A percentile compares a stretch with the other conserved stretches of the same genome.
These are phyloP conservation scores for Alloscopus bannaensis DNA, from an alignment of 2,888 invertebrate genomes.

Conservation along the genomic window DNA sequence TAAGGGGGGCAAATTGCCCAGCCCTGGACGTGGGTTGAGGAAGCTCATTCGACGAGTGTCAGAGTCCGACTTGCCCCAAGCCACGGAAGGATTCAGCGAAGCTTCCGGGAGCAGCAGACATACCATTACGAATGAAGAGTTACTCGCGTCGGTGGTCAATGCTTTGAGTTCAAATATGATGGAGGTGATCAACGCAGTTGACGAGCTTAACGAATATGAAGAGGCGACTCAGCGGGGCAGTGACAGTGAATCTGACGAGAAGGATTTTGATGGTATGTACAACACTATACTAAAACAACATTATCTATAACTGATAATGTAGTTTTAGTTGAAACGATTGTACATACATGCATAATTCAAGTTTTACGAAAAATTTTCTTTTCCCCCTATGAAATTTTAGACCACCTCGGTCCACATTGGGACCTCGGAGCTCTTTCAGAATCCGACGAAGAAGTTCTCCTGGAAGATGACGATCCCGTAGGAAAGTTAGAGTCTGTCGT, in stretches of 20 bases:
- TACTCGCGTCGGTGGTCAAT: conserved; percentile 86
- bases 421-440: conserved; percentile 53
- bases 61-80: conserved; percentile 86
- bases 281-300: no score
- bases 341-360: no score
- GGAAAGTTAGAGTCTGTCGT: conserved; percentile 64
- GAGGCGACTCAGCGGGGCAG: no score
- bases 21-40: conserved; percentile 56
- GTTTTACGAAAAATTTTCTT: no score
- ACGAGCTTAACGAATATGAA: conserved; percentile 69
- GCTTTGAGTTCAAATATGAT: conserved; percentile 79
- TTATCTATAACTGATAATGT: no score
- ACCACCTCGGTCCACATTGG: conserved; percentile 60
- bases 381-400: no score
- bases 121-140: conserved; percentile 83
- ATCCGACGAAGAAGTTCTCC: conserved; percentile 67
- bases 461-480: conserved; percentile 53
- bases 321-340: no score
- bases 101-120: conserved; percentile 9
- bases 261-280: no score
- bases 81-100: conserved; percentile 86
- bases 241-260: not conserved
- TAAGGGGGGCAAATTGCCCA: conserved; percentile 59
- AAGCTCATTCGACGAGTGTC: conserved; percentile 76
- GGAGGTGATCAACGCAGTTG: conserved; percentile 70